Base-by-base conservation (phyloP, 2,797 vertebrate species). In the Sebastes kiyomatsui region DNA sequence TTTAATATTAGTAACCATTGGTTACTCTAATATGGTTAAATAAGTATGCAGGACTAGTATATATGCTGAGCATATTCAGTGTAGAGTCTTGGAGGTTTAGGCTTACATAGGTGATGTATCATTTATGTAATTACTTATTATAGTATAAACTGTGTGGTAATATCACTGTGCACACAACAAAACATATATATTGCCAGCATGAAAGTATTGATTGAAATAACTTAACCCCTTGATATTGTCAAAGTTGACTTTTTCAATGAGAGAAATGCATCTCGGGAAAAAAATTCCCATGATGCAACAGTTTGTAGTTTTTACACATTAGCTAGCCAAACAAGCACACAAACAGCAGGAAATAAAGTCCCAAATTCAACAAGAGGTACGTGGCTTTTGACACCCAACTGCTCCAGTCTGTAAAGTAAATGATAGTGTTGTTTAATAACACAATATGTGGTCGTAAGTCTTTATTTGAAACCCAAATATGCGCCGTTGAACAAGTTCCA, bases 261-360 rank as follows among this genome's bases (percentile, higher is more conserved):
- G 6, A 70, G 58, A 62, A 67, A 62, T 59, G 52, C 30, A 78
- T 28, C 3, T 18, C 11, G 30, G 25, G 22, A 82, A 72, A 66
- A 0, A 0, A 2, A 13, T 22, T 88, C 90, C 92, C 93, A 81
- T 88, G 66, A 92, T 78, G 14, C 88, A 66, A 5, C 68, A 11
- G 66, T 86, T 85, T 90, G 89, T 91, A 92, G 92, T 93, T 86
- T 16, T 38, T 13, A 9, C 10, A 30, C 42, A 80, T 58, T 74
- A 86, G 82, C 80, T 62, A 61, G 70, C 54, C 23, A 4, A 52
- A 4, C 22, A 46, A 32, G 4, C 1, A 25, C 35, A 38, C 35
- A 38, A 38, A 38, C 58, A 56, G 6, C 13, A 28, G 38, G 10
- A 23, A 71, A 66, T 11, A 23, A 62, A 20, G 33, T 3, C 9